Conservation (phyloP, 2,888 invertebrate genomes). For the Timema cristinae region DNA sequence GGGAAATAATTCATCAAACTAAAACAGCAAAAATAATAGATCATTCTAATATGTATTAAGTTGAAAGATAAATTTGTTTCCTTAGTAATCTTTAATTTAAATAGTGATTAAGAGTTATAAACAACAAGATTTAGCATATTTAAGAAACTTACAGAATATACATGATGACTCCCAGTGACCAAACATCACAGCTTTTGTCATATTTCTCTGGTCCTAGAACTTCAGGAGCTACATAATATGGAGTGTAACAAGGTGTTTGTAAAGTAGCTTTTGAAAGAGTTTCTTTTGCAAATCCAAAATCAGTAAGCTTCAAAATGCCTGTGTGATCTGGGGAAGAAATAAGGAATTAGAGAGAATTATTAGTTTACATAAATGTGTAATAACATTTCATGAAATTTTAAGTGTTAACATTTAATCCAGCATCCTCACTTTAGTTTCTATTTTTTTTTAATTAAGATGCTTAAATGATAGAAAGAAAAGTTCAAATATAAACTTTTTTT, state of each 20-base stretch:
- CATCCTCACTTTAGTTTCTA: too few relatives aligned
- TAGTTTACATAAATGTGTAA: neutral
- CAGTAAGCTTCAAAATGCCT: constrained; percentile 92
- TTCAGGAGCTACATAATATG: constrained; percentile 92
- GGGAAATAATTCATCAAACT: too few relatives aligned
- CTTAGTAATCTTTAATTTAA: constrained; percentile 12
- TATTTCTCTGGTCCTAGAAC: constrained; percentile 96
- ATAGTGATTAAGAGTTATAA: neutral
- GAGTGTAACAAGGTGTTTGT: constrained; percentile 98
- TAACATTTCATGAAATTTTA: neutral
- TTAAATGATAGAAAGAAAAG: too few relatives aligned
- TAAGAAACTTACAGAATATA: constrained; percentile 77
- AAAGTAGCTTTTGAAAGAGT: constrained; percentile 80
- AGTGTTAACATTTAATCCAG: neutral
- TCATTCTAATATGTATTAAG: neutral
- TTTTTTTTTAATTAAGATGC: too few relatives aligned
- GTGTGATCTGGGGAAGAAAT: constrained; percentile 47
- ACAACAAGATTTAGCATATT: neutral
- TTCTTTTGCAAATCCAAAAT: constrained; percentile 99
- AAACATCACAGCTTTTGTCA: constrained; percentile 98
- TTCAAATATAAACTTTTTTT: too few relatives aligned
- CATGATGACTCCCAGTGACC: constrained; percentile 99
- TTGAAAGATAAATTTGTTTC: neutral
- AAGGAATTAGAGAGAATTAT: neutral
- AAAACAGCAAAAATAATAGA: neutral